Base-by-base conservation (phyloP, 1,140 invertebrate species). In the Drosophila teissieri region DNA sequence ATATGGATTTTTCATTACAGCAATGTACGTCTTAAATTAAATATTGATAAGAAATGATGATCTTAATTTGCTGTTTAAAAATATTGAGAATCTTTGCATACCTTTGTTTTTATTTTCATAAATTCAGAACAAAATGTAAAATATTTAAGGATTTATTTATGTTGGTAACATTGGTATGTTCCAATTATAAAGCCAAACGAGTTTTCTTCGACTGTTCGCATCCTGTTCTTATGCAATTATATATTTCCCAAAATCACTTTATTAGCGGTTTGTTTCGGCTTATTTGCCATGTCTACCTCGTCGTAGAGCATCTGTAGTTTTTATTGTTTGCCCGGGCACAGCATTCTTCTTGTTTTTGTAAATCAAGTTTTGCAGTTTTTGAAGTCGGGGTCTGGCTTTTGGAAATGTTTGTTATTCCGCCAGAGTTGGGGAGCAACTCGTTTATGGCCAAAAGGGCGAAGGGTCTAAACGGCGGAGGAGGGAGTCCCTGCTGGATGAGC, bases 301-400 rank as follows among this genome's bases (percentile, higher is more conserved):
- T 17, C 22, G 27, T 54, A 86, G 70, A 58, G 79, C 69, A 82
- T 88, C 75, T 57, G 48, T 46, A 76, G 39, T 82, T 78, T 76
- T 79, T 49, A 49, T 67, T 48, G 39, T 44, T 52, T 68, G 61
- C 36, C 39, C 7, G 57, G 4, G 40, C 12, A 12, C 54, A 5
- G 40, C 15, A 22, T 8, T 62, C 39, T 31, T 31, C n/a, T 74
- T 60, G 53, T 84, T 75, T 78, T 88, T 82, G 72, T 73, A 83
- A 86, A 86, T 88, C 83, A 88, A 86, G 83, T 86, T 86, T 76
- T 86, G 75, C 75, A 73, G 75, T 82, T 82, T 76, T 88, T 22
- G 78, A 54, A 65, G 72, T 57, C 22, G 68, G 55, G 58, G 64
- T 64, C 62, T 61, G 57, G 67, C 42, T 65, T 64, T 68, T 60